These are phyloP conservation scores for Caenorhabditis imperialis DNA, from an alignment of 2,888 invertebrate species.

Conservation along the genomic window DNA sequence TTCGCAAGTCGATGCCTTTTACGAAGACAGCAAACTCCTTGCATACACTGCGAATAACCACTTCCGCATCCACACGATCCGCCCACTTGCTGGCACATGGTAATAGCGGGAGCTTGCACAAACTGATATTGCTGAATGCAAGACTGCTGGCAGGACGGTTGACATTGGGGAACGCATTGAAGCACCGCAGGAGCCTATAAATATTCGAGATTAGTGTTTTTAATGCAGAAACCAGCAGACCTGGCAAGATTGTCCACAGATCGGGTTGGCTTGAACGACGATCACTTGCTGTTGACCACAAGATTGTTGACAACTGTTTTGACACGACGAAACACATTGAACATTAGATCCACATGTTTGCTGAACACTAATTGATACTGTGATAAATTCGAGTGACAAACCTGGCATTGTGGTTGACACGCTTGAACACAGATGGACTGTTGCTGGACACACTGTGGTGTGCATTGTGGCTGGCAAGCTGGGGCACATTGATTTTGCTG, in stretches of 20 bases:
- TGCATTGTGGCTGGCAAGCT: constrained; percentile 62
- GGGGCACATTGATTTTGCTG: constrained; percentile 47
- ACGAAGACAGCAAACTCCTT: constrained; percentile 75
- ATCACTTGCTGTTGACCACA: constrained; percentile 67
- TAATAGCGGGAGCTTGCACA: constrained; percentile 66
- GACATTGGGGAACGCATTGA: constrained; percentile 73
- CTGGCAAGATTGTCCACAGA: constrained; percentile 71
- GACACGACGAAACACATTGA: constrained; percentile 57
- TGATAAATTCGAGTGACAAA: no score
- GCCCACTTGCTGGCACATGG: constrained; percentile 63
- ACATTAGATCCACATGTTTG: constrained; percentile 54
- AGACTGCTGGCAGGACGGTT: constrained; percentile 68
- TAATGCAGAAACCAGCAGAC: no score
- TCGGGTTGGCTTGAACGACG: constrained; percentile 64
- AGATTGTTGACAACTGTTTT: constrained; percentile 64
- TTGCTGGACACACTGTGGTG: constrained; percentile 58
- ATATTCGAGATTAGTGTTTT: neutral
- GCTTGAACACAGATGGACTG: constrained; percentile 62
- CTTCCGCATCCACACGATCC: constrained; percentile 70
- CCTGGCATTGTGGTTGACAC: constrained; percentile 63
- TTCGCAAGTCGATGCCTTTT: constrained; percentile 72
- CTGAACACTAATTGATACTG: no score
- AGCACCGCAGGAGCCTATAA: constrained; percentile 68
- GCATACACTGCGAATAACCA: constrained; percentile 75
- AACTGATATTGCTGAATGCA: constrained; percentile 65